These are phyloP conservation scores for Alca torda DNA, from an alignment of 2,797 vertebrate genomes.

Conservation along the genomic window DNA sequence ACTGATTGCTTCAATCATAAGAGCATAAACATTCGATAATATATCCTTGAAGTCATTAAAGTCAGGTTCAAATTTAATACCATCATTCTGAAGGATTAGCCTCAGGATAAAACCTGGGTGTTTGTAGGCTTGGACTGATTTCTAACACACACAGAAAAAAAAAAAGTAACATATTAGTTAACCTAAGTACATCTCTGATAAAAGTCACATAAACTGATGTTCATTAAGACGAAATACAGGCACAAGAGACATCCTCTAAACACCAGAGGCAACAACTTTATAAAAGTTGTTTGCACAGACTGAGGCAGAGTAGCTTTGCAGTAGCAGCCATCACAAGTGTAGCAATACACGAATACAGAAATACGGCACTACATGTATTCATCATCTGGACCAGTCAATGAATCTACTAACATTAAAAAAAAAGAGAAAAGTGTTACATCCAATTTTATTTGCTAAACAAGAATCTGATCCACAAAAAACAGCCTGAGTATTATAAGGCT, in stretches of 20 bases:
- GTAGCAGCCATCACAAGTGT: not conserved
- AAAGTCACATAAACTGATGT: not conserved
- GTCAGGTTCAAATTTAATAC: slow-evolving; percentile 84
- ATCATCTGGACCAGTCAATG: not conserved
- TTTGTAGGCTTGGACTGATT: slow-evolving; percentile 76
- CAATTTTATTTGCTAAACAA: not conserved
- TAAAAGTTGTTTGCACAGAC: not conserved
- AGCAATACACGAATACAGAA: not conserved
- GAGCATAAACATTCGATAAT: slow-evolving; percentile 80
- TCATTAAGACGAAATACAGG: not conserved
- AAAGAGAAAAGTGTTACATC: not conserved
- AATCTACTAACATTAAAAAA: not conserved
- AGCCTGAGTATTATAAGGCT: not conserved
- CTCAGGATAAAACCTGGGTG: slow-evolving; percentile 85
- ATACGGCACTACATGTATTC: not conserved
- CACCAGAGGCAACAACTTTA: not conserved
- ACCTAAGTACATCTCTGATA: not conserved
- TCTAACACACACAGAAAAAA: slow-evolving; percentile 45
- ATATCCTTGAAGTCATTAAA: slow-evolving; percentile 78
- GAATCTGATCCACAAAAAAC: not conserved
- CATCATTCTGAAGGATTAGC: slow-evolving; percentile 79
- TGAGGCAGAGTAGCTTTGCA: not conserved
- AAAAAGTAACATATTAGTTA: not conserved
- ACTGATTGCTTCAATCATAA: slow-evolving; percentile 82
- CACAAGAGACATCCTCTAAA: not conserved